phyloP scores from a whole-genome alignment of 2,113 vertebrate genomes.

The Cynopterus brachyotis region DNA sequence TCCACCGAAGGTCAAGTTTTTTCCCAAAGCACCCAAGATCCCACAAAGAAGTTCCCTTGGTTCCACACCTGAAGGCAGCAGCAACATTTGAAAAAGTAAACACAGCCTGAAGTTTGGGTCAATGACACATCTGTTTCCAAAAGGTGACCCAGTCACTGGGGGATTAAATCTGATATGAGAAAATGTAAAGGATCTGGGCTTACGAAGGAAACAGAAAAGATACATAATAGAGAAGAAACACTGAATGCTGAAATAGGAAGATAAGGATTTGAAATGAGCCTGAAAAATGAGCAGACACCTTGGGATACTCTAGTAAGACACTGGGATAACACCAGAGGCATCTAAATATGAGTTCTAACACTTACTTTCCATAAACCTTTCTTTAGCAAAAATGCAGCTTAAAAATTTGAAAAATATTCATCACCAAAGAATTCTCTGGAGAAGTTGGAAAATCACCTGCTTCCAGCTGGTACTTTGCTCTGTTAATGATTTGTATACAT shows the following conservation, averaged over 20 bases:
- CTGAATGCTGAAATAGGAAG: not conserved
- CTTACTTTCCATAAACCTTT: not conserved
- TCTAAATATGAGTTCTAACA: not conserved
- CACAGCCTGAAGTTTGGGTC: not conserved
- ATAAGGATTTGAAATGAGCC: not conserved
- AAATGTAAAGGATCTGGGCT: not conserved
- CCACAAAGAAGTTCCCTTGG: not conserved
- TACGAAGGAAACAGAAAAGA: not conserved
- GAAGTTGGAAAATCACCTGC: conserved; percentile 19
- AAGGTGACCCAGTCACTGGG: not conserved
- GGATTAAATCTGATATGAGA: not conserved
- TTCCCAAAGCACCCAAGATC: not conserved
- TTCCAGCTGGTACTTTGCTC: conserved; percentile 49
- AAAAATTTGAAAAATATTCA: conserved; percentile 41
- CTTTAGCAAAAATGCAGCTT: not conserved
- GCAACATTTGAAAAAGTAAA: not conserved
- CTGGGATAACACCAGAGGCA: not conserved
- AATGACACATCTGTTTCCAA: not conserved
- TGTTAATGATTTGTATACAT: conserved; percentile 56
- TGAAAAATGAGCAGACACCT: not conserved
- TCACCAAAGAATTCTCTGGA: conserved; percentile 43
- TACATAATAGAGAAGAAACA: not conserved
- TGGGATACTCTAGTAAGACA: not conserved
- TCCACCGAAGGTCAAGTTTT: not conserved
- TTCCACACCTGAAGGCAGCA: not conserved